These are phyloP conservation scores for Pristionchus fissidentatus DNA, from an alignment of 2,888 invertebrate genomes.

Conservation along the genomic window DNA sequence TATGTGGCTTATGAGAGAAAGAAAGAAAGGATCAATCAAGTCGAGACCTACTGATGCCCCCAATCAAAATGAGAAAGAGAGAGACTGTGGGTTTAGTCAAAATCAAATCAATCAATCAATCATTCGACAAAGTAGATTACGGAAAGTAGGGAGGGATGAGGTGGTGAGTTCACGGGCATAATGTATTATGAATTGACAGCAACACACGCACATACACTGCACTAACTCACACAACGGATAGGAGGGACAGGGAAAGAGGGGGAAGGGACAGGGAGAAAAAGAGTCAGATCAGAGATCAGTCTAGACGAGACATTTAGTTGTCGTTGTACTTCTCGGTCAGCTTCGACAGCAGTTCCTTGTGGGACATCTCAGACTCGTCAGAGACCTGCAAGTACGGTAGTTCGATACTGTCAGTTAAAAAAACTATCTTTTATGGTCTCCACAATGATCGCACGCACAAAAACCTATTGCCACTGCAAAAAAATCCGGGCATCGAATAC, in stretches of 20 bases:
- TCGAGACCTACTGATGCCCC: conserved; percentile 7
- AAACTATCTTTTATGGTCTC: neutral
- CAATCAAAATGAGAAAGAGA: neutral
- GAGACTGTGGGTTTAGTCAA: conserved; percentile 19
- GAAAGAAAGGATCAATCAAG: neutral
- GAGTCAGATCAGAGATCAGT: neutral
- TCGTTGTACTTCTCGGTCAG: conserved; percentile 74
- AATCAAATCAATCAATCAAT: conserved; percentile 25
- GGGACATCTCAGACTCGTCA: conserved; percentile 75
- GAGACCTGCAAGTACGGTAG: conserved; percentile 66
- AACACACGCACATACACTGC: conserved; percentile 19
- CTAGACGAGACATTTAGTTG: conserved; percentile 60
- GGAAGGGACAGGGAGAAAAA: neutral
- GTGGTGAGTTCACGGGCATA: neutral
- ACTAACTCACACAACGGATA: conserved; percentile 17
- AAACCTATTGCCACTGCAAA: neutral
- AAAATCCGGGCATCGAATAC: neutral
- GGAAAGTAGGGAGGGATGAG: neutral
- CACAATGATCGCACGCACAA: neutral
- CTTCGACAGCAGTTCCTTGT: conserved; percentile 73
- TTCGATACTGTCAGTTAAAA: neutral
- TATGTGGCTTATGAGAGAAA: neutral
- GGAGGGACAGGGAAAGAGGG: conserved; percentile 35
- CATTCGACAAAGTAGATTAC: conserved; percentile 30
- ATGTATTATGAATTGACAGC: neutral